Percentiles rank a stretch among this genome's conserved stretches.
Evolutionary conservation across 2,797 vertebrate genomes (phyloP).

Genomic region (Megalops cyprinoides): DNA sequence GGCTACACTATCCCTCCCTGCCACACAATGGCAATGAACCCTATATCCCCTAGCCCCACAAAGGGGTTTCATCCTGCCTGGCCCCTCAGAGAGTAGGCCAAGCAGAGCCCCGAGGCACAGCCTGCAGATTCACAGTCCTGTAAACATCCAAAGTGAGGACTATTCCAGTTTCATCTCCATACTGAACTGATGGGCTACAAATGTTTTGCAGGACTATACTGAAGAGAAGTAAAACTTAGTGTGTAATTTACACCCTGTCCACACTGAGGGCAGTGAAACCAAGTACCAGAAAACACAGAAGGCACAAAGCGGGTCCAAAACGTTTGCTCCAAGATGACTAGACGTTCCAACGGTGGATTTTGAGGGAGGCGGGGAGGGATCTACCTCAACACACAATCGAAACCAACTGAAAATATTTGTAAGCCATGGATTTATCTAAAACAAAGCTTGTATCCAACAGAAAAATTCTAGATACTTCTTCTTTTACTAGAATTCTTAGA

Average conservation of each 20-base stretch:
- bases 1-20: too few relatives aligned
- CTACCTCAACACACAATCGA: not conserved
- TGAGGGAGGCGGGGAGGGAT: not conserved
- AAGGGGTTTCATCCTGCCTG: too few relatives aligned
- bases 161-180: not conserved
- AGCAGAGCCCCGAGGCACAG: not conserved
- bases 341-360: constrained; percentile 1
- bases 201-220: not conserved
- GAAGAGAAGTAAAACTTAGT: not conserved
- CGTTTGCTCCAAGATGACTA: not conserved
- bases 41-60: too few relatives aligned
- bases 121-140: not conserved
- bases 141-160: not conserved
- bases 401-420: not conserved
- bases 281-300: not conserved
- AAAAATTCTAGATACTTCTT: not conserved
- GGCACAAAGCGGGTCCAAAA: not conserved
- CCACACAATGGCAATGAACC: too few relatives aligned
- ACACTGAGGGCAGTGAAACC: not conserved
- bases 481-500: not conserved
- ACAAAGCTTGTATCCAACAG: not conserved
- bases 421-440: not conserved
- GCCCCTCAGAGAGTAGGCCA: not conserved
- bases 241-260: not conserved
- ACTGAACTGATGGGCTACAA: not conserved